These are phyloP conservation scores for Siniperca undulata DNA, from an alignment of 2,797 vertebrate species.

Conservation along the genomic window DNA sequence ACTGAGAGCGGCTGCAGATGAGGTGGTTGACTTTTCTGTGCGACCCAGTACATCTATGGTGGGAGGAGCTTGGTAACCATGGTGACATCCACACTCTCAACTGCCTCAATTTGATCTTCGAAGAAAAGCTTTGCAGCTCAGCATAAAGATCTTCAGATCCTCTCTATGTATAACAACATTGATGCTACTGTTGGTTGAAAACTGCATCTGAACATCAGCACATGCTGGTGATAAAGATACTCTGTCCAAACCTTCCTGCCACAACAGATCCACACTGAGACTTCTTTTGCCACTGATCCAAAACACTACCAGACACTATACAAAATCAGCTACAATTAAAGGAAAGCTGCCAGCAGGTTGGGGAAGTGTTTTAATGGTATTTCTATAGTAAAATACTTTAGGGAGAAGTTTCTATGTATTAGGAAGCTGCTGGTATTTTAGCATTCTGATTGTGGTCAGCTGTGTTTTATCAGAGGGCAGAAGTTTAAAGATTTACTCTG, in stretches of 20 bases:
- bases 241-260: not conserved
- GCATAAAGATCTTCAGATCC: not conserved
- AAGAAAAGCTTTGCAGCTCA: not conserved
- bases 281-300: not conserved
- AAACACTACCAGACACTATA: not conserved
- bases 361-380: not conserved
- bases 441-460: not conserved
- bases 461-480: not conserved
- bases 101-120: not conserved
- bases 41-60: not conserved
- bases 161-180: not conserved
- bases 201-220: not conserved
- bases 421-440: not conserved
- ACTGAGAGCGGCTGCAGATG: constrained; percentile 2
- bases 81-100: not conserved
- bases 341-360: too few relatives aligned
- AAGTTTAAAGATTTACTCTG: not conserved
- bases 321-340: not conserved
- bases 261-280: not conserved
- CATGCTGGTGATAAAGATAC: not conserved
- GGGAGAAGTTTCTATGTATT: not conserved
- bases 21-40: constrained; percentile 14
- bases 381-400: not conserved
- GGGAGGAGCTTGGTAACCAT: not conserved
- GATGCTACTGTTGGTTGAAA: not conserved